Conservation (phyloP, 2,113 vertebrate species). For the Centropus bengalensis region DNA sequence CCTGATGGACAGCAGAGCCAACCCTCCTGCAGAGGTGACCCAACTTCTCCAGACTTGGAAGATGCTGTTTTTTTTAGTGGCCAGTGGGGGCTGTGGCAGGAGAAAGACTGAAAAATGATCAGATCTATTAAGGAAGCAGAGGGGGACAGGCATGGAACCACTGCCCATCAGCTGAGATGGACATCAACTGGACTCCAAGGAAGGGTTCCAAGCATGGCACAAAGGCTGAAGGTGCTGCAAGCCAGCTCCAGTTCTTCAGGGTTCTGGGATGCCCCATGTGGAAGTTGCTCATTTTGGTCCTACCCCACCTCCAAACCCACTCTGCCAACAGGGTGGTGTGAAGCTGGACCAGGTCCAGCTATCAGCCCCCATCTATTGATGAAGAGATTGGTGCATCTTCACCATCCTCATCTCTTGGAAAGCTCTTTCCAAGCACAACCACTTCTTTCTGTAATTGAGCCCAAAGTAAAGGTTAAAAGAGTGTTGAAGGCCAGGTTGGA, state of each 20-base stretch:
- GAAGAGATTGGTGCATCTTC: neutral
- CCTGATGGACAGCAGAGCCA: too few species aligned
- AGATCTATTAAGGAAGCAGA: too few species aligned
- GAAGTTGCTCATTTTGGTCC: neutral
- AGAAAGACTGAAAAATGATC: too few species aligned
- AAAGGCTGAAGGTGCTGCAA: neutral
- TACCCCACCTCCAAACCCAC: neutral
- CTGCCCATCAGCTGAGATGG: too few species aligned
- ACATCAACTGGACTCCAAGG: rapidly evolving
- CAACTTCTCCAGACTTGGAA: too few species aligned
- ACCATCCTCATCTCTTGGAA: neutral
- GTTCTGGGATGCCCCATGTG: neutral
- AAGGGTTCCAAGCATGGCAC: neutral
- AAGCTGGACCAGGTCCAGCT: neutral
- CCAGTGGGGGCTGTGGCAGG: too few species aligned
- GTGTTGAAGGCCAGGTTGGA: too few species aligned
- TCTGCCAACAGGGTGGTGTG: rapidly evolving
- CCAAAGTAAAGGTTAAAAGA: neutral
- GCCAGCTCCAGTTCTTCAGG: neutral
- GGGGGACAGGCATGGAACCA: too few species aligned
- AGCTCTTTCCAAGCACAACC: neutral
- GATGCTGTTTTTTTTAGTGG: too few species aligned
- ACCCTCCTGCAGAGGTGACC: too few species aligned
- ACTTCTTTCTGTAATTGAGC: neutral
- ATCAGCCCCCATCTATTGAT: neutral